Evolutionary conservation across 23 tunicate species (phyloP).

Genomic region (Botrylloides violaceus): DNA sequence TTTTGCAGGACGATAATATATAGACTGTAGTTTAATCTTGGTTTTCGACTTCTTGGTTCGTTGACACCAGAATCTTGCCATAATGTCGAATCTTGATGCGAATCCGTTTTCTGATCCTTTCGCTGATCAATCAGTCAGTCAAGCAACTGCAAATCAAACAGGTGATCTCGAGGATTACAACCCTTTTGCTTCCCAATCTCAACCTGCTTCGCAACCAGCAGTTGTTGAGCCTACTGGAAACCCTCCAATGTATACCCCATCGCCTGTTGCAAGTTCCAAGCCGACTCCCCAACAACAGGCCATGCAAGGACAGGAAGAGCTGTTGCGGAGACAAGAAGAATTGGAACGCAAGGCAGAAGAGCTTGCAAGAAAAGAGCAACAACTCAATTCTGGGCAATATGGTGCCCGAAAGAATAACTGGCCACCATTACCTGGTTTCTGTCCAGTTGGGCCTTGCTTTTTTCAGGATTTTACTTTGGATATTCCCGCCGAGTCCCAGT

Average conservation of each 20-base stretch:
- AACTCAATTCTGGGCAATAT: constrained; percentile 34
- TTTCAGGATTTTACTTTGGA: constrained; percentile 88
- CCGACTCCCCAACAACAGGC: constrained; percentile 33
- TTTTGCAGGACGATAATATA: too few relatives aligned
- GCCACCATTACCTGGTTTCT: constrained; percentile 96
- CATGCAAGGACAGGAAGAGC: constrained; percentile 89
- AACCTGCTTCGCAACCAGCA: constrained; percentile 38
- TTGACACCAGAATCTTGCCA: too few relatives aligned
- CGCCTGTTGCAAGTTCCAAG: constrained; percentile 46
- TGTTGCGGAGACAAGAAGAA: constrained; percentile 81
- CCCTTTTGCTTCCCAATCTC: constrained; percentile 58
- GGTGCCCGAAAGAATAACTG: constrained; percentile 68
- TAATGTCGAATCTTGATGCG: constrained; percentile 66
- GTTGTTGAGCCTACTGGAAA: constrained; percentile 64
- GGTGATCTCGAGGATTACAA: constrained; percentile 76
- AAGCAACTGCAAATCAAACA: constrained; percentile 35
- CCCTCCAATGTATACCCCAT: constrained; percentile 52
- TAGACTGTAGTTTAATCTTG: too few relatives aligned
- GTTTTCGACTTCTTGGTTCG: too few relatives aligned
- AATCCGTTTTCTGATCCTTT: constrained; percentile 98
- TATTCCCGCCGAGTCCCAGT: constrained; percentile 75
- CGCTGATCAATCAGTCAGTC: constrained; percentile 62
- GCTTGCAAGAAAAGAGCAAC: constrained; percentile 65
- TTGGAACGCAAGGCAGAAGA: constrained; percentile 93
- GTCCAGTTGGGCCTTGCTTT: constrained; percentile 87